Percentiles rank a stretch among this genome's conserved stretches.
These are phyloP conservation scores for Trichosurus vulpecula DNA, from an alignment of 2,797 vertebrate genomes.

Conservation along the genomic window DNA sequence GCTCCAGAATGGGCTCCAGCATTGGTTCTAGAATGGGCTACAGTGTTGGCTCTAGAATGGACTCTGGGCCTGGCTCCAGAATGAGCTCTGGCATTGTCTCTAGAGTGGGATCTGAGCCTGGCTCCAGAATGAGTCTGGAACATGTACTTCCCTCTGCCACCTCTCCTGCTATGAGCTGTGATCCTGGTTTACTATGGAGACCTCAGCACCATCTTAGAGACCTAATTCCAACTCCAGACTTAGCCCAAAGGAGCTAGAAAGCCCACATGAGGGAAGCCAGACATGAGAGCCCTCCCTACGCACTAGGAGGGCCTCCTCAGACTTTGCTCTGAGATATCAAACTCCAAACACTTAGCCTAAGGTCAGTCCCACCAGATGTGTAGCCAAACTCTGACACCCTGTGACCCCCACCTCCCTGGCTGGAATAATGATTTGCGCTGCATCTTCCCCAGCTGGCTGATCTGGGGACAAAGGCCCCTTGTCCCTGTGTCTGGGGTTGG, in stretches of 20 bases:
- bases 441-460: background rate
- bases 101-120: background rate
- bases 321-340: background rate
- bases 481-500: background rate
- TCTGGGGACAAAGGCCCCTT: background rate
- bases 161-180: background rate
- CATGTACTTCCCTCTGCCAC: background rate
- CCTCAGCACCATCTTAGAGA: background rate
- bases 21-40: no score
- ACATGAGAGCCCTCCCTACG: background rate
- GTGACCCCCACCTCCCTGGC: background rate
- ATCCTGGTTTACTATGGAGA: background rate
- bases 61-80: no score
- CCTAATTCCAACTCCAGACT: background rate
- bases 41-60: no score
- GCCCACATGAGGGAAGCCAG: background rate
- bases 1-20: background rate
- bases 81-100: no score
- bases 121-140: background rate
- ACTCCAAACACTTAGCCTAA: constrained; percentile 3
- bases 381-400: background rate
- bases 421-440: constrained; percentile 7
- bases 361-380: background rate
- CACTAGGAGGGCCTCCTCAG: background rate
- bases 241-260: background rate